Percentiles rank a stretch among this genome's conserved stretches.
Conservation (phyloP, 2,797 vertebrate genomes). For the Todus mexicanus region DNA sequence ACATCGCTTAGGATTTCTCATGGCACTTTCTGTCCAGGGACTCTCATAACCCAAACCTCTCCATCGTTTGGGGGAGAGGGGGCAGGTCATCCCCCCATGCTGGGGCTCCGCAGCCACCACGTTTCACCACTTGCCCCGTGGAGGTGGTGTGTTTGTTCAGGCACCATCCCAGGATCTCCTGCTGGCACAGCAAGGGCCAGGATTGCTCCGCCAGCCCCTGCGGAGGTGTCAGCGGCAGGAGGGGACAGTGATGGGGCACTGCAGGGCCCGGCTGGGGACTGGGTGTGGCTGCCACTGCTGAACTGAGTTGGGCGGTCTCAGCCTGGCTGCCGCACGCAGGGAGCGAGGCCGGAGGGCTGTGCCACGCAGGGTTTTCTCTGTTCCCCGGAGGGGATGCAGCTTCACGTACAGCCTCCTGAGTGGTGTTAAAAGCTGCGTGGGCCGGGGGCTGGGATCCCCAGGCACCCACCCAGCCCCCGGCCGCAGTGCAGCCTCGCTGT, state of each 20-base stretch:
- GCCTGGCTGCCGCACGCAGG: accelerated
- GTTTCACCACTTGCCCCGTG: background rate
- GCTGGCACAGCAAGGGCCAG: background rate
- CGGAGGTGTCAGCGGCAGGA: accelerated
- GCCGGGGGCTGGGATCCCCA: background rate
- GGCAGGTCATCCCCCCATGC: background rate
- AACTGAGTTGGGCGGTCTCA: background rate
- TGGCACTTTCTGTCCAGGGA: background rate
- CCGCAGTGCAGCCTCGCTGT: background rate
- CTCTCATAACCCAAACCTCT: background rate
- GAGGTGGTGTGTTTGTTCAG: background rate
- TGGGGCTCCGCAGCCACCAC: background rate
- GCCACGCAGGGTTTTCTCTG: accelerated
- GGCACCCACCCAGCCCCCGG: background rate
- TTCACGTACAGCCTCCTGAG: background rate
- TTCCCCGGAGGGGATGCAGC: background rate
- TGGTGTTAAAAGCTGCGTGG: accelerated
- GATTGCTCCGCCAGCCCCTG: background rate
- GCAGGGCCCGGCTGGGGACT: background rate
- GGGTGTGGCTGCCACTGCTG: background rate
- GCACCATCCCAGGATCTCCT: accelerated
- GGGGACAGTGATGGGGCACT: background rate
- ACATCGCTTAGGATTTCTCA: background rate
- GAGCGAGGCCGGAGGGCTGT: background rate
- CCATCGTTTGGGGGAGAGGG: accelerated